Evolutionary conservation across 2,797 vertebrate genomes (phyloP), one percentile per base, ranked within the genome.

Genomic region (Vultur gryphus): DNA sequence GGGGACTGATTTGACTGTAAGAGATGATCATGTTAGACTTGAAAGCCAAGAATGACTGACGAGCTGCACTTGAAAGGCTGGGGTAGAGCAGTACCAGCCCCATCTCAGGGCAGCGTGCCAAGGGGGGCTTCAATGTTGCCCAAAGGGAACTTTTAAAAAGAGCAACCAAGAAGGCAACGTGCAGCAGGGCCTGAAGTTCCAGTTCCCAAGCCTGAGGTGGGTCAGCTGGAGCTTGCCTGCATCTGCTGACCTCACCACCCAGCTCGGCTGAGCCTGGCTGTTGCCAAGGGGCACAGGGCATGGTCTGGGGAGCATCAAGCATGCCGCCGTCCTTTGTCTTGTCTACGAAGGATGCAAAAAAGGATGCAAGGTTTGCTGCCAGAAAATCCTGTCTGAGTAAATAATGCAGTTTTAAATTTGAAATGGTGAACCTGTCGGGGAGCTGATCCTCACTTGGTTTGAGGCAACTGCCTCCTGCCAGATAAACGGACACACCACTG

Each of bases 321-420:
- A 0, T 3, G 21, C 18, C 44, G 49, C 29, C 6, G 0, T 48
- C 37, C 58, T 90, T 71, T n/a, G 33, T 87, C 72, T 46, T 75
- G 35, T 71, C 59, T 67, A 37, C 1, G 0, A 48, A 90, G 48
- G 25, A 80, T 76, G 41, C 55, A 58, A 70, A 83, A 82, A 58
- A 51, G 24, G 65, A 81, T 44, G n/a, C 0, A 8, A 46, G 31
- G n/a, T 59, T 87, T 89, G 51, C 79, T 83, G 75, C 64, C 65
- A 94, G 76, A 71, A 93, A 91, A 84, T 71, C 41, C 61, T 61
- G 62, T 58, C 70, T 80, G 83, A 93, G 77, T 78, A 86, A 95
- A 88, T 90, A 90, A 81, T 16, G 41, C 26, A 26, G 13, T 37
- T 84, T 91, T 92, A 59, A 66, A 82, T 93, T 76, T 76, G 58